Evolutionary conservation across 2,113 vertebrate genomes (phyloP).

Genomic region (Pao palembangensis): DNA sequence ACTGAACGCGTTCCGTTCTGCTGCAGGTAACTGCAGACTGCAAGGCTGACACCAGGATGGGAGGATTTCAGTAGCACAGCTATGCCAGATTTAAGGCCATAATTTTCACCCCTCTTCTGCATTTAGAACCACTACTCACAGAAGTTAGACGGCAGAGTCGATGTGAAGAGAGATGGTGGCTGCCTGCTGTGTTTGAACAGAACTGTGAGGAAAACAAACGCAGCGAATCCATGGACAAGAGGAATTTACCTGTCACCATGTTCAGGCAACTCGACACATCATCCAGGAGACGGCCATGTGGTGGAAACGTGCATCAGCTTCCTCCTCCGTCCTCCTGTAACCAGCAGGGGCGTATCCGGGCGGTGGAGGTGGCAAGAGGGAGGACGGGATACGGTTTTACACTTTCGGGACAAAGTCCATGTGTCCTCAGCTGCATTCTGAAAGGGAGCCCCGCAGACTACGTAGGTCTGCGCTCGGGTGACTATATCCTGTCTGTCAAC

Average conservation of each 20-base stretch:
- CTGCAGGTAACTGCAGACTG: slow-evolving; percentile 49
- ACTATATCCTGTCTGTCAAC: slow-evolving; percentile 89
- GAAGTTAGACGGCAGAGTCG: slow-evolving; percentile 13
- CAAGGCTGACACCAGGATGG: slow-evolving; percentile 50
- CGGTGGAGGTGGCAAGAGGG: slow-evolving; percentile 90
- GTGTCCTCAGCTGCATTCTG: slow-evolving; percentile 87
- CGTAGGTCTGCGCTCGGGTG: slow-evolving; percentile 88
- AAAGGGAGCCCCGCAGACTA: slow-evolving; percentile 93
- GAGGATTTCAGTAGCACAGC: slow-evolving; percentile 16
- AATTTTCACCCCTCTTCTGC: slow-evolving; percentile 57
- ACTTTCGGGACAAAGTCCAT: slow-evolving; percentile 90
- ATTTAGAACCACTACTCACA: slow-evolving; percentile 51
- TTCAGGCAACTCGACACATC: slow-evolving; percentile 78
- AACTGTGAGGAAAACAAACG: not conserved
- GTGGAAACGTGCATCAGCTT: slow-evolving; percentile 44
- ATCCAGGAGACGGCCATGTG: slow-evolving; percentile 56
- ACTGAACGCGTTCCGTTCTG: slow-evolving; percentile 8
- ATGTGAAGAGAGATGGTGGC: slow-evolving; percentile 1
- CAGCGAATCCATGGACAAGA: slow-evolving; percentile 39
- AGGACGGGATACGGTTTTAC: slow-evolving; percentile 93
- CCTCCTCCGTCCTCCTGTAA: slow-evolving; percentile 13
- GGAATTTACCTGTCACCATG: slow-evolving; percentile 72
- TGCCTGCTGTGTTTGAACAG: slow-evolving; percentile 18
- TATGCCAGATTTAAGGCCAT: slow-evolving; percentile 42
- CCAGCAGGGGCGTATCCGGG: slow-evolving; percentile 74